A percentile compares a stretch with the other conserved stretches of the same genome.
Evolutionary conservation across 2,888 invertebrate genomes (phyloP).

Genomic region (Ichneumoninae sp.): DNA sequence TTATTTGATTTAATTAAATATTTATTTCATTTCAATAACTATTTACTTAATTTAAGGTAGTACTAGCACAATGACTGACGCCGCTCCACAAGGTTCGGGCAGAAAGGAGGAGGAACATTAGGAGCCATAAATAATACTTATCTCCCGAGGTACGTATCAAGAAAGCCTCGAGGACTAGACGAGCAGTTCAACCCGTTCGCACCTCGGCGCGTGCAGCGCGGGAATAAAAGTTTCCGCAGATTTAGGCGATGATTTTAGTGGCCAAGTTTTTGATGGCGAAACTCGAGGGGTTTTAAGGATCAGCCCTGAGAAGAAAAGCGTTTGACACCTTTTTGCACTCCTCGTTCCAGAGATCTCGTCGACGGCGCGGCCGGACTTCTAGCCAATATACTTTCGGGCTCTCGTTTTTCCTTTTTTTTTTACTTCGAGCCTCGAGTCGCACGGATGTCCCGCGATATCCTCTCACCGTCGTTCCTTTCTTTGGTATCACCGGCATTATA

Average conservation of each 20-base stretch:
- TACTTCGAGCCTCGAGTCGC: neutral
- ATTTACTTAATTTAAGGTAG: too few relatives aligned
- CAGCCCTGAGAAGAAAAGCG: neutral
- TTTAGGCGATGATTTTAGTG: too few relatives aligned
- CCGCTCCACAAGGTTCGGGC: neutral
- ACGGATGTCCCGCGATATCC: conserved; percentile 2
- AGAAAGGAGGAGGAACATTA: conserved; percentile 44
- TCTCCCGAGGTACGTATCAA: neutral
- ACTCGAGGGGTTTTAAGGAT: neutral
- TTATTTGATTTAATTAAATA: too few relatives aligned
- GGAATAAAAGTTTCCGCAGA: too few relatives aligned
- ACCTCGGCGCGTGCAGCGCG: too few relatives aligned
- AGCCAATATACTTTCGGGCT: conserved; percentile 23
- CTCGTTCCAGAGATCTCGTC: neutral
- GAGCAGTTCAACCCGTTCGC: too few relatives aligned
- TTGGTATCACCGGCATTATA: conserved; percentile 54
- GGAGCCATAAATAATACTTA: conserved; percentile 62
- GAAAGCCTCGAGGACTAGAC: too few relatives aligned
- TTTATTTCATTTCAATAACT: too few relatives aligned
- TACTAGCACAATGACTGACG: too few relatives aligned
- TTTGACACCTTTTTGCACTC: neutral
- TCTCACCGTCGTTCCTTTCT: conserved; percentile 50
- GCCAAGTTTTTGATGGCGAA: too few relatives aligned
- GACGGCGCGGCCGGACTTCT: neutral
- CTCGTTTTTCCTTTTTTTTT: conserved; percentile 48